Conservation (phyloP, 2,797 vertebrate genomes). For the Lepilemur ruficaudatus region DNA sequence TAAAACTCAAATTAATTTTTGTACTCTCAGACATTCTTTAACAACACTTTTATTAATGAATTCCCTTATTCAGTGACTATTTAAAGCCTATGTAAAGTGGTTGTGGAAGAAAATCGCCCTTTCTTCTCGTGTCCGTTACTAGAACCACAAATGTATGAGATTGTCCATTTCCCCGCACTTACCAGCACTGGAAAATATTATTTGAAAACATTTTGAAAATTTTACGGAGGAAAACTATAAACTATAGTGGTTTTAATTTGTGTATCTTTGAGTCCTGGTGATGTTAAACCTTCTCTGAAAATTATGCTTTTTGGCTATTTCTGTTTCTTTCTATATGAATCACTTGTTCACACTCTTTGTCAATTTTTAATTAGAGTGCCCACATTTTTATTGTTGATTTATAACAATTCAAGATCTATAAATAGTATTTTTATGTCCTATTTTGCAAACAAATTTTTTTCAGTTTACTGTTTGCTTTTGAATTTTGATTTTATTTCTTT, state of each 20-base stretch:
- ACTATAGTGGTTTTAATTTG: not conserved
- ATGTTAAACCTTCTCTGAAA: not conserved
- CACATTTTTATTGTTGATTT: not conserved
- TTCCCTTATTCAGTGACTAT: not conserved
- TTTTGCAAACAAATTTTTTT: not conserved
- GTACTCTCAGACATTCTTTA: not conserved
- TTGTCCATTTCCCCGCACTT: not conserved
- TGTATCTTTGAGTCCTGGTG: not conserved
- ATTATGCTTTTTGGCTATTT: not conserved
- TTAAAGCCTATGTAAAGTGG: not conserved
- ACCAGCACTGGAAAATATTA: not conserved
- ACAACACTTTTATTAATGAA: not conserved
- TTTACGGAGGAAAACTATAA: not conserved
- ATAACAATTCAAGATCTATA: not conserved
- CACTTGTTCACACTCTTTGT: not conserved
- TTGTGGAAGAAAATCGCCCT: not conserved
- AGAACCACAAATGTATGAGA: not conserved
- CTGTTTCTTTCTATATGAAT: not conserved
- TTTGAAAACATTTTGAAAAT: not conserved
- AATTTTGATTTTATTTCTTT: not conserved
- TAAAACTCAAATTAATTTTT: slow-evolving; percentile 1
- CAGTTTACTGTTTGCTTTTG: not conserved
- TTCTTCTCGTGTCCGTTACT: not conserved
- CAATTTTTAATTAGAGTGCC: not conserved
- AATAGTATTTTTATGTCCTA: not conserved